Base-by-base conservation (phyloP, 1,140 invertebrate genomes). In the Helicoverpa armigera region DNA sequence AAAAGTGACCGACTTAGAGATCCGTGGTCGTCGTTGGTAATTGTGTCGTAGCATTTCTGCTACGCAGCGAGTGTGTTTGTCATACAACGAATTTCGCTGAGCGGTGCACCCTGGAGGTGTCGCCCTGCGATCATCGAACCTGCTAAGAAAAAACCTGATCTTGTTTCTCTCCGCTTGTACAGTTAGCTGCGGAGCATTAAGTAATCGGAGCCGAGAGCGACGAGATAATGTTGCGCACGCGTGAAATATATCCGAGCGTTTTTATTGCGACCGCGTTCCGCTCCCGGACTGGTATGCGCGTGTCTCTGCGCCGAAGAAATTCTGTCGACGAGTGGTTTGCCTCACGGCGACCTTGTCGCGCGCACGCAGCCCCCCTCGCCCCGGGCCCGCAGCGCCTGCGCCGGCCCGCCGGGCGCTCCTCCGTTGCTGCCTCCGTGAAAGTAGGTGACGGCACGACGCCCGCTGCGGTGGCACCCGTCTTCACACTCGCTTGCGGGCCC, bases 231-330 rank as follows among this genome's bases (percentile, higher is more conserved):
- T 92, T 94, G 92, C 92, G 91, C 90, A 94, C 92, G 91, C 92
- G 92, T 94, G 91, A 94, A 94, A 94, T 93, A 94, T 93, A 93
- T 93, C 90, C 89, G 89, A 90, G 87, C 87, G 91, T 94, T 94
- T 94, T 94, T 94, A 92, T 92, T 91, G 89, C 90, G 93, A 87
- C 88, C 92, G 91, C 92, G 93, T 92, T 93, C 90, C 89, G 85
- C 87, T 89, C 86, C 85, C 87, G 87, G 90, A 91, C 93, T 94
- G 91, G 93, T 94, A 94, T 94, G 92, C 88, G 89, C 88, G 88
- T 92, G 89, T 93, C 85, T 89, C 88, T 90, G 89, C 85, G 87
- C 73, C 85, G 85, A 93, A 90, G 89, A 91, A 91, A 89, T 91
- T 92, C 91, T 90, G 88, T 89, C 89, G 88, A 88, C 89, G 91